A percentile compares a stretch with the other conserved stretches of the same genome.
These are phyloP conservation scores for Atrina japonica DNA, from an alignment of 2,888 invertebrate genomes.

Conservation along the genomic window DNA sequence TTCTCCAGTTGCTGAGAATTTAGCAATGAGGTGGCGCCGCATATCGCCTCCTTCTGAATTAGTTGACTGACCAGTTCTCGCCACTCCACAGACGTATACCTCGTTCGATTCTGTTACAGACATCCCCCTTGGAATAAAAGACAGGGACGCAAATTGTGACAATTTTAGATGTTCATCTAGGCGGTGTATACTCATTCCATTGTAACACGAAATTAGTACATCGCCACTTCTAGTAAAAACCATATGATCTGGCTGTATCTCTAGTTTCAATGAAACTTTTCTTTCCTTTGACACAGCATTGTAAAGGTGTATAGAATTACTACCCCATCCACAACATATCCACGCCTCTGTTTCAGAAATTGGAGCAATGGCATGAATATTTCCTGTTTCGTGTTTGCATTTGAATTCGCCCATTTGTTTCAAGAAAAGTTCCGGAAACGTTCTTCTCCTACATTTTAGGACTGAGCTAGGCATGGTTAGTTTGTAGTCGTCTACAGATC, in stretches of 20 bases:
- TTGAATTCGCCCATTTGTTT: slow-evolving; percentile 15
- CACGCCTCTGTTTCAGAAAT: slow-evolving; percentile 54
- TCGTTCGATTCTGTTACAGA: slow-evolving; percentile 44
- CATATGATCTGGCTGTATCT: slow-evolving; percentile 47
- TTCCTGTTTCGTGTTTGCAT: slow-evolving; percentile 12
- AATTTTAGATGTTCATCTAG: slow-evolving; percentile 51
- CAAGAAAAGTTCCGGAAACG: slow-evolving; percentile 1
- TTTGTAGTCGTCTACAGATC: slow-evolving; percentile 18
- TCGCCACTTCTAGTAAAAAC: slow-evolving; percentile 19
- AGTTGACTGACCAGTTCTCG: slow-evolving; percentile 50
- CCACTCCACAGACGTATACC: slow-evolving; percentile 53
- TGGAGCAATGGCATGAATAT: slow-evolving; percentile 55
- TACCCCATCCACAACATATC: slow-evolving; percentile 60
- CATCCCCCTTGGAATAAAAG: slow-evolving; percentile 52
- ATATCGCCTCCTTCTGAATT: slow-evolving; percentile 45
- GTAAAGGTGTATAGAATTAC: slow-evolving; percentile 48
- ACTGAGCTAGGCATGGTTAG: slow-evolving; percentile 15
- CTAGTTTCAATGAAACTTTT: slow-evolving; percentile 46
- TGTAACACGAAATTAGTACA: slow-evolving; percentile 53
- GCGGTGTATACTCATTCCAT: slow-evolving; percentile 53
- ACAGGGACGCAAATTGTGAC: slow-evolving; percentile 53
- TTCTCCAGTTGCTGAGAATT: slow-evolving; percentile 51
- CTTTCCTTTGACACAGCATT: slow-evolving; percentile 47
- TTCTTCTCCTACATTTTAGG: neutral
- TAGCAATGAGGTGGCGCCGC: slow-evolving; percentile 49